Evolutionary conservation across 2,797 vertebrate genomes (phyloP), one percentile per base, ranked within the genome.

Genomic region (Phylloscopus collybita): DNA sequence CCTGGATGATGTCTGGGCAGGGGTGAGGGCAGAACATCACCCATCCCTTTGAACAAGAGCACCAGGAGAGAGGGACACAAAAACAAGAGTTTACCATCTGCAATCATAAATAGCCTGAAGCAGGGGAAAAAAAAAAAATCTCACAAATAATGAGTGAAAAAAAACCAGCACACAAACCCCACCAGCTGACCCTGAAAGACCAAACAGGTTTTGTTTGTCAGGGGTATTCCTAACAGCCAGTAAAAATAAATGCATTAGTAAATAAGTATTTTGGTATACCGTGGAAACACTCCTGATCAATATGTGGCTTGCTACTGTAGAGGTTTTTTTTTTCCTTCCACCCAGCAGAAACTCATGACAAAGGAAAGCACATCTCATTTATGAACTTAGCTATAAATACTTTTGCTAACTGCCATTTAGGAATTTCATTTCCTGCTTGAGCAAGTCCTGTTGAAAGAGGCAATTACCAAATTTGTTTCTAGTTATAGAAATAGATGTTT

Each of bases 401-500:
- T 96, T 96, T 74, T 94, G 97, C 96, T 96, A 91, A 96, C 90
- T 92, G 97, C 97, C 95, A 97, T 96, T 80, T 95, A 97, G 96
- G 97, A 97, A 97, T 91, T 81, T 95, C 97, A 97, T 97, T 97
- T 97, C 97, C 97, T 97, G 97, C 97, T 92, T 90, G 96, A 97
- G 97, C 98, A 94, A 97, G 97, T 97, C 97, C 95, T 91, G 80
- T 96, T 95, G 98, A 96, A 97, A 95, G 97, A 97, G 95, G 98
- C 94, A 97, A 97, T 96, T 97, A 96, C 97, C 97, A 97, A 98
- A 98, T 98, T 98, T 97, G 98, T 97, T 97, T 97, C 97, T 91
- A 97, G 96, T 98, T 98, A 98, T 97, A 98, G 97, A 98, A 98
- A 98, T 98, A 97, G 97, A 98, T 97, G 98, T 97, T 97, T 98